phyloP scores from a whole-genome alignment of 2,888 invertebrate species.

The Eucera pruinosa region DNA sequence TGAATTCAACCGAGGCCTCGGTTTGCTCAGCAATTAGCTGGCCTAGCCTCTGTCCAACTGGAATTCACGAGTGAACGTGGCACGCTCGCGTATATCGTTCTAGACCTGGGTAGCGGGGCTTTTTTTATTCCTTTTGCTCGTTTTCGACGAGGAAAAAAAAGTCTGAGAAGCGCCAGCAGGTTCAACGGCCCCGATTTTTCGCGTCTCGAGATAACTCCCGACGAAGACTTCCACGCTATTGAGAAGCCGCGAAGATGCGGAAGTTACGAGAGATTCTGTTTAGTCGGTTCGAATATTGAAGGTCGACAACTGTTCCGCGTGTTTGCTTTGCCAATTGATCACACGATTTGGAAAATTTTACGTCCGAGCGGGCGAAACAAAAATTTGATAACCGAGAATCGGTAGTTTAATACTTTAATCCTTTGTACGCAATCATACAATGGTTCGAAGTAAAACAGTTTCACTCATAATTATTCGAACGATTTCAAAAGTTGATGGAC shows the following conservation, averaged over 20 bases:
- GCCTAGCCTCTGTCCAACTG: slow-evolving; percentile 41
- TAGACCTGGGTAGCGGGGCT: slow-evolving; percentile 33
- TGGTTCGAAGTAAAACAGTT: too few relatives aligned
- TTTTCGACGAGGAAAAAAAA: slow-evolving; percentile 23
- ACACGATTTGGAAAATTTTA: too few relatives aligned
- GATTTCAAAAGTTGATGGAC: too few relatives aligned
- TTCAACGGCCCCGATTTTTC: slow-evolving; percentile 75
- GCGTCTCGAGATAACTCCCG: slow-evolving; percentile 70
- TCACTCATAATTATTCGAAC: too few relatives aligned
- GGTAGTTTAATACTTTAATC: too few relatives aligned
- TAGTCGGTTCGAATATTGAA: not conserved
- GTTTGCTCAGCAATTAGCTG: slow-evolving; percentile 77
- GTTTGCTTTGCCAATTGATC: slow-evolving; percentile 4
- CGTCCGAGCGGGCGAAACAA: too few relatives aligned
- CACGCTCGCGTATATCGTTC: slow-evolving; percentile 53
- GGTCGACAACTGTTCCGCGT: not conserved
- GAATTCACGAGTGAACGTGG: slow-evolving; percentile 41
- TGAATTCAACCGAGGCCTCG: slow-evolving; percentile 33
- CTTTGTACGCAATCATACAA: too few relatives aligned
- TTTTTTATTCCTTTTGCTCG: not conserved
- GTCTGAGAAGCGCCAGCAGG: slow-evolving; percentile 49
- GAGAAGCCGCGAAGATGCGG: slow-evolving; percentile 35
- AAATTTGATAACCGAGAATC: slow-evolving; percentile 3
- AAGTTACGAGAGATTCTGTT: slow-evolving; percentile 33
- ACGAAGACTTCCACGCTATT: slow-evolving; percentile 21